These are phyloP conservation scores for Orthochromis malagaraziensis DNA, from an alignment of 2,113 vertebrate genomes.

Conservation along the genomic window DNA sequence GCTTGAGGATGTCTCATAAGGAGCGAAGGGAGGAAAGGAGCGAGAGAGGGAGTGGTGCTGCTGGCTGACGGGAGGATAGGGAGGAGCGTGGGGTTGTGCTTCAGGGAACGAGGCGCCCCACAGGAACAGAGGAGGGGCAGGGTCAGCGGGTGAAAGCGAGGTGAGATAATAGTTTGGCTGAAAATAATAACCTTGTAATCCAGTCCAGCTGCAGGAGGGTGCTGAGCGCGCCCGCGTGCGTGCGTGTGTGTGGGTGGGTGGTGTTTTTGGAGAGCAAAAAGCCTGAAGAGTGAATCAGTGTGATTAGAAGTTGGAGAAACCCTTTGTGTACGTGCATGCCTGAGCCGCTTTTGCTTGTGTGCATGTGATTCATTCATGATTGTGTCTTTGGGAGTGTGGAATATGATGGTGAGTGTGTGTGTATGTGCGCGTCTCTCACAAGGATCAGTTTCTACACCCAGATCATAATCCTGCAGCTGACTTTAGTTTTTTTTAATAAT, in stretches of 20 bases:
- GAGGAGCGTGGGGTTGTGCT: constrained; percentile 17
- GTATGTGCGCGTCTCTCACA: neutral
- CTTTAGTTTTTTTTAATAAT: neutral
- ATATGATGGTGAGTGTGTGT: neutral
- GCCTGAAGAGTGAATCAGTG: neutral
- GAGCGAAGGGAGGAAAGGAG: neutral
- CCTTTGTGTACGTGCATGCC: neutral
- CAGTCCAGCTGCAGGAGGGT: constrained; percentile 60
- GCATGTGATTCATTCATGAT: neutral
- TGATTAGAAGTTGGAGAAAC: neutral
- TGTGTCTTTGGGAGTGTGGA: neutral
- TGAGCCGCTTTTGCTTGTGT: neutral
- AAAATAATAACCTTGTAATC: constrained; percentile 62
- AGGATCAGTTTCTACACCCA: neutral
- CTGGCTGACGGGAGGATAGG: constrained; percentile 22
- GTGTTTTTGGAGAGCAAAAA: neutral
- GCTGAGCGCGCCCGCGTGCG: neutral
- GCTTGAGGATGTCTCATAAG: neutral
- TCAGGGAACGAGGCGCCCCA: constrained; percentile 43
- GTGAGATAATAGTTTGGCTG: constrained; percentile 69
- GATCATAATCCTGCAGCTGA: neutral
- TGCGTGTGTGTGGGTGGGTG: neutral
- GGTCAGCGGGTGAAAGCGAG: constrained; percentile 62
- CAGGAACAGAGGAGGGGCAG: constrained; percentile 60
- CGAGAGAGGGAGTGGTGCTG: neutral